These are phyloP conservation scores for Argopecten irradians DNA, from an alignment of 1,140 invertebrate genomes.

Conservation along the genomic window DNA sequence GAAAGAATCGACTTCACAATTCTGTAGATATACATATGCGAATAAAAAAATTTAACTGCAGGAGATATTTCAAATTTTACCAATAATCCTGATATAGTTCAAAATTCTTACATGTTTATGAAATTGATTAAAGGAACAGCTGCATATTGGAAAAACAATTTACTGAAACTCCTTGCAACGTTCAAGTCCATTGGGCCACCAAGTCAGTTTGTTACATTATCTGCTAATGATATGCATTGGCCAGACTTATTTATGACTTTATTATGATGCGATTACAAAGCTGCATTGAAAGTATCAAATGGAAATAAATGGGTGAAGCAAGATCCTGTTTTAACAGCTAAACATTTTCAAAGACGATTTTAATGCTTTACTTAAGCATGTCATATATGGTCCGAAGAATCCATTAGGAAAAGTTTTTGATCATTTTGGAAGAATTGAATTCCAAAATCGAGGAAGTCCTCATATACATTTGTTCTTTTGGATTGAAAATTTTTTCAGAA, in stretches of 20 bases:
- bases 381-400: constrained; percentile 35
- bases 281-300: constrained; percentile 26
- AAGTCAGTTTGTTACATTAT: constrained; percentile 46
- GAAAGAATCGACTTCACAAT: constrained; percentile 24
- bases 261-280: constrained; percentile 28
- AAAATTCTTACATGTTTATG: constrained; percentile 52
- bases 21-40: constrained; percentile 43
- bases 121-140: constrained; percentile 46
- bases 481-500: constrained; percentile 39
- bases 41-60: constrained; percentile 32
- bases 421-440: constrained; percentile 51
- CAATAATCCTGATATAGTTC: background rate
- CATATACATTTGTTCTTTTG: constrained; percentile 55
- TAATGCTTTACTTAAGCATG: constrained; percentile 43
- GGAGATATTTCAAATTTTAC: background rate
- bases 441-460: constrained; percentile 56
- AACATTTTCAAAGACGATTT: constrained; percentile 52
- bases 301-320: constrained; percentile 22
- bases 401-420: constrained; percentile 49
- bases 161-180: constrained; percentile 35
- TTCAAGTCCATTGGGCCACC: constrained; percentile 43
- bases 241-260: constrained; percentile 47
- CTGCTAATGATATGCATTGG: constrained; percentile 54
- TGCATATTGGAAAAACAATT: constrained; percentile 39
- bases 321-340: constrained; percentile 43